Conservation (phyloP, 1,140 invertebrate species). For the Drosophila virilis region DNA sequence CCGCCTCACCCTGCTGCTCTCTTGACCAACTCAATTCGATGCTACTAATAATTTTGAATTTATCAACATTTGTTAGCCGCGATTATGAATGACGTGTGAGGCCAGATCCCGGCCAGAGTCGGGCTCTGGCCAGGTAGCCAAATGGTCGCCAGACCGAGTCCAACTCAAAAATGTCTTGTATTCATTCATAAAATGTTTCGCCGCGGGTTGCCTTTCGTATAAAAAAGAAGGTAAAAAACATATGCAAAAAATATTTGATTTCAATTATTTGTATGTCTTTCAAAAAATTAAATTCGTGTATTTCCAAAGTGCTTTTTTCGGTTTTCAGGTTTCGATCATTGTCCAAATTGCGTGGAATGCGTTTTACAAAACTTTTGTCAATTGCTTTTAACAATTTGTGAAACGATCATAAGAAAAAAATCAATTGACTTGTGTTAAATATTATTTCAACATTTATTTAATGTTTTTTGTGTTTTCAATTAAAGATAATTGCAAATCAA, state of each 20-base stretch:
- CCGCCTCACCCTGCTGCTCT: not conserved
- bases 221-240: constrained; percentile 11
- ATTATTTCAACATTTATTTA: constrained; percentile 6
- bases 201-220: constrained; percentile 29
- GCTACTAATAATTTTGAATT: constrained; percentile 73
- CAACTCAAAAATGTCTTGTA: constrained; percentile 15
- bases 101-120: constrained; percentile 18
- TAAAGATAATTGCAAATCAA: not conserved
- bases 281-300: constrained; percentile 6
- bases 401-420: not conserved
- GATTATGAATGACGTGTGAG: constrained; percentile 79
- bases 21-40: constrained; percentile 53
- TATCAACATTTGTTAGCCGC: constrained; percentile 80
- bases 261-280: constrained; percentile 30
- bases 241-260: constrained; percentile 43
- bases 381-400: constrained; percentile 35
- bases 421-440: constrained; percentile 14
- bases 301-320: constrained; percentile 21
- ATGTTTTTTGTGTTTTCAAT: not conserved
- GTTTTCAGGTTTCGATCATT: constrained; percentile 10
- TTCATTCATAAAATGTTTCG: constrained; percentile 49
- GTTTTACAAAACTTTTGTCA: constrained; percentile 27
- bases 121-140: constrained; percentile 27
- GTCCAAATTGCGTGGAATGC: constrained; percentile 7
- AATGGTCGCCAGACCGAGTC: constrained; percentile 16